phyloP scores from a whole-genome alignment of 2,113 vertebrate genomes.

The Trematocara unimaculatum region DNA sequence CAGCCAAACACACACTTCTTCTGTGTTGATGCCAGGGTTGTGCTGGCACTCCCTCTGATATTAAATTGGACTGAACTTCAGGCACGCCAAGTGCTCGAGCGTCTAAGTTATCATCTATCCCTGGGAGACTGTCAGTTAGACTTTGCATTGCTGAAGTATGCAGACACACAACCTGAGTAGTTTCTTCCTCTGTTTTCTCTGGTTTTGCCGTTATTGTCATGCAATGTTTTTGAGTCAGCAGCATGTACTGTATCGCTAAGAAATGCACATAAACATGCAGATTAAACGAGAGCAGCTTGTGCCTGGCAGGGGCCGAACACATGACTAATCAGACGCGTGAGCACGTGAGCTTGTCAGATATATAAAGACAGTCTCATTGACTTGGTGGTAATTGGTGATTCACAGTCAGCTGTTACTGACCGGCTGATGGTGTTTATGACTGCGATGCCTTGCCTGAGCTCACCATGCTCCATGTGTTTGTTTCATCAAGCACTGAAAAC shows the following conservation, averaged over 20 bases:
- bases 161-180: neutral
- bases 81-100: neutral
- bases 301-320: neutral
- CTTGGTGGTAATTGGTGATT: neutral
- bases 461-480: neutral
- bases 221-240: neutral
- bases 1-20: neutral
- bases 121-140: neutral
- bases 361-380: neutral
- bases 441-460: neutral
- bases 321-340: neutral
- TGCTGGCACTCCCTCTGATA: neutral
- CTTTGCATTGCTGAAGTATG: neutral
- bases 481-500: neutral
- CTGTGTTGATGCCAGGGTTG: neutral
- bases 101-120: neutral
- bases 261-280: neutral
- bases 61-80: neutral
- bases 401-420: neutral
- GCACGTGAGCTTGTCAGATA: neutral
- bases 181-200: neutral
- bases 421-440: neutral
- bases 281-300: neutral
- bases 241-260: neutral
- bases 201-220: neutral